Conservation (phyloP, 2,797 vertebrate genomes). For the Otus scops region DNA sequence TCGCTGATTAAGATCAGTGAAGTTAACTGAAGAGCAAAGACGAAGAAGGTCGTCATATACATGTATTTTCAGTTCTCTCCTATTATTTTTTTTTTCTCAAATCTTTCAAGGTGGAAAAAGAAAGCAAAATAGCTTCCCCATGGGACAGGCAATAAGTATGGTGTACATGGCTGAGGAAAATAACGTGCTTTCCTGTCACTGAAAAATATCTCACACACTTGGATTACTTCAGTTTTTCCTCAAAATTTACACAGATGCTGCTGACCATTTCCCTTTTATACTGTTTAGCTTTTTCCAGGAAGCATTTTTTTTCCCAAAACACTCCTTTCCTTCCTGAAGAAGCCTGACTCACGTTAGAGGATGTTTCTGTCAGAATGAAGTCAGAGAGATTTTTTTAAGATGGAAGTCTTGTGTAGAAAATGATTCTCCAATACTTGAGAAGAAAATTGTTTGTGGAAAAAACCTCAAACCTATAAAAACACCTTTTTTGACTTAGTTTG, state of each 20-base stretch:
- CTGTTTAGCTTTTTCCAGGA: constrained; percentile 22
- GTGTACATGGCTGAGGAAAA: not conserved
- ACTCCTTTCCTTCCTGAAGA: constrained; percentile 41
- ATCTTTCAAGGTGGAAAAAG: not conserved
- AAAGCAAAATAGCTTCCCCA: not conserved
- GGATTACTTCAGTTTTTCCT: constrained; percentile 7
- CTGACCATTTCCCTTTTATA: constrained; percentile 16
- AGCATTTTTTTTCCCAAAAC: not conserved
- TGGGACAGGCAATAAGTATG: not conserved
- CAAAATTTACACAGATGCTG: constrained; percentile 1
- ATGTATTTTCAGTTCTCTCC: not conserved
- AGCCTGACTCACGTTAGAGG: not conserved
- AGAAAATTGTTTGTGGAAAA: not conserved
- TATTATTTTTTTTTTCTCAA: not conserved
- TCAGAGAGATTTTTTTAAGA: not conserved
- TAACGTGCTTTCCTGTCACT: not conserved
- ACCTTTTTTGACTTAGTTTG: not conserved
- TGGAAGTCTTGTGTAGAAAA: not conserved
- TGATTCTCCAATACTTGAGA: not conserved
- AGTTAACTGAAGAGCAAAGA: not conserved
- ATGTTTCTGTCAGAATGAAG: constrained; percentile 29
- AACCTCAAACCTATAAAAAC: not conserved
- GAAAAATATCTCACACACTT: not conserved
- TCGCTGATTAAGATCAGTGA: not conserved
- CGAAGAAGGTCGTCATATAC: not conserved